These are phyloP conservation scores for Phataginus tetradactyla DNA, from an alignment of 2,797 vertebrate species.

Conservation along the genomic window DNA sequence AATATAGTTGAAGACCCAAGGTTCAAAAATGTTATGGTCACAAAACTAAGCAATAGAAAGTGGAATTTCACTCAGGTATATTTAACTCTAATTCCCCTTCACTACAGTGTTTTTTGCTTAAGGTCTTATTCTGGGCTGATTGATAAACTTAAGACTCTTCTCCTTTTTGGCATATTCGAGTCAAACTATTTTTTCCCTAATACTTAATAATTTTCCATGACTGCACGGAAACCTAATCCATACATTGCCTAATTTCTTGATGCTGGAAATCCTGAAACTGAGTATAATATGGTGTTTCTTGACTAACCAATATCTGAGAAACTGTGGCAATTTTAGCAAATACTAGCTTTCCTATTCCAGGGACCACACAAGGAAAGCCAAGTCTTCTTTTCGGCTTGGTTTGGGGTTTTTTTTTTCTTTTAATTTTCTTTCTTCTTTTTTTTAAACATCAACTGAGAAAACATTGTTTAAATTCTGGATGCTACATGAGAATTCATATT, in stretches of 20 bases:
- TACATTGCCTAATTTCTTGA: slow-evolving; percentile 39
- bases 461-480: slow-evolving; percentile 2
- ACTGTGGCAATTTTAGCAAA: slow-evolving; percentile 67
- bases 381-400: background rate
- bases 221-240: background rate
- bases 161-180: background rate
- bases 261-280: slow-evolving; percentile 53
- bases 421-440: background rate
- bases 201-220: slow-evolving; percentile 24
- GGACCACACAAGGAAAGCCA: slow-evolving; percentile 72
- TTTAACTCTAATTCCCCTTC: background rate
- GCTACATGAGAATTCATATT: background rate
- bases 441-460: slow-evolving; percentile 49
- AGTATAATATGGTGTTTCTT: slow-evolving; percentile 57
- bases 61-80: background rate
- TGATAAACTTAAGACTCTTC: background rate
- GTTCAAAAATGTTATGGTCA: background rate
- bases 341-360: slow-evolving; percentile 63
- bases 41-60: background rate
- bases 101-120: accelerated
- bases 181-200: background rate
- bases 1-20: background rate
- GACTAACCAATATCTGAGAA: slow-evolving; percentile 63
- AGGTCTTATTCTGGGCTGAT: background rate
- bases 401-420: background rate